Evolutionary conservation across 2,797 vertebrate species (phyloP), one percentile per base, ranked within the genome.

Genomic region (Tenualosa ilisha): DNA sequence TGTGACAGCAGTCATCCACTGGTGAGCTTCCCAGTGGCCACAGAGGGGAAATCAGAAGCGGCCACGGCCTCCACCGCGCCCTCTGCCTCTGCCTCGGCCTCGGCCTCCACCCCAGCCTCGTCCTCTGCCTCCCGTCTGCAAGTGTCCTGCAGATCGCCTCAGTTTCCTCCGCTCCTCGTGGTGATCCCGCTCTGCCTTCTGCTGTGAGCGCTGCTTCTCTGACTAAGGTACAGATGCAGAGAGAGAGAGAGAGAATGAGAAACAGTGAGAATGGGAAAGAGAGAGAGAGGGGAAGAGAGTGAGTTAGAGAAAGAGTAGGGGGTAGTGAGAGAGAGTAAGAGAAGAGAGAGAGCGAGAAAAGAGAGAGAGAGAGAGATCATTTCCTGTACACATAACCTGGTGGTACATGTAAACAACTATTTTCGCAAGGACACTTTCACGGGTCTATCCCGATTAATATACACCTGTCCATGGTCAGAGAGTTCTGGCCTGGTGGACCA

Each of bases 81-180:
- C 82, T 0, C 89, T 4, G 0, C 85, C 82, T n/a, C 88, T 26
- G 2, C 89, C 83, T 43, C 88, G 3, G 5, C 89, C 83, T 63
- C 93, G 65, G 0, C 87, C 68, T 2, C 92, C 26, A 0, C 92
- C 85, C 49, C 91, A 86, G 20, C 96, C 89, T 1, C 91, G 50
- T 0, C 92, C 86, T 0, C 93, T 3, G 0, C 92, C 91, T 81
- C 93, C 89, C 49, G 93, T 97, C 92, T 89, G 96, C 72, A 99
- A 95, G 86, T 98, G 97, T 86, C 94, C 95, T 0, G 98, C 98
- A 0, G 98, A 93, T 12, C 98, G 96, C 6, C 97, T 92, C 84
- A 99, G 94, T 83, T 95, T 94, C 89, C 91, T 98, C 90, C 98
- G 96, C 91, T 99, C 98, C 82, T 96, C 94, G 12, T 96, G 96